Base-by-base conservation (phyloP, 2,113 vertebrate genomes). In the Lophochroa leadbeateri region DNA sequence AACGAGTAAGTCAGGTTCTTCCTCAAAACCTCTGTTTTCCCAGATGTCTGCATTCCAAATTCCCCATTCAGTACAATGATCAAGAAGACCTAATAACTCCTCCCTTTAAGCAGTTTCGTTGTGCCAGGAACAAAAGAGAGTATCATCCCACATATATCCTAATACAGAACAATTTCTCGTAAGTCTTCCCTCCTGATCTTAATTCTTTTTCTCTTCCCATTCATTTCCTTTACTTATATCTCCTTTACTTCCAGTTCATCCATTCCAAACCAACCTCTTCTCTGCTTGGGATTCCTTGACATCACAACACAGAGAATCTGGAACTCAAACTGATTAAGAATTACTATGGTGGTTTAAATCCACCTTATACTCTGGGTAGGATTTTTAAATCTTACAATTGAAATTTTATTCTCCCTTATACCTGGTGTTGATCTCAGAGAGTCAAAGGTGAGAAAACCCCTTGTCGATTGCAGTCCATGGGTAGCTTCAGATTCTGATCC, bases 41-140 rank as follows among this genome's bases (percentile, higher is more conserved):
- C 68, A 75, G 82, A 63, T 85, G 58, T 84, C 90, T 10, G 6
- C 28, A 68, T 84, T 92, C 90, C 72, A 57, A 67, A 88, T 57
- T 64, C 52, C 49, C 80, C 93, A 80, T 88, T 89, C 95, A 71
- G 44, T 87, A 92, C 72, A 91, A 93, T 14, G 65, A 95, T 63
- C 58, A 82, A 91, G 67, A 82, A 43, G 52, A 87, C 31, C 55
- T 93, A 92, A 82, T 58, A 94, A 92, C 53, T 87, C 69, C 77
- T 85, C 46, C 82, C 81, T 82, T 64, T 72, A 80, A 93, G 52
- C 39, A 76, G 69, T 70, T 75, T 41, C 1, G 1, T 44, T 69
- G 52, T 92, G 94, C 77, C 83, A 91, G 67, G 50, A n/a, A 89
- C 44, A 82, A 94, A 94, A 92, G 69, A 69, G 78, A 93, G 86